A percentile compares a stretch with the other conserved stretches of the same genome.
Conservation (phyloP, 92 coral and sea anemone species). For the Epizoanthus ramosus region DNA sequence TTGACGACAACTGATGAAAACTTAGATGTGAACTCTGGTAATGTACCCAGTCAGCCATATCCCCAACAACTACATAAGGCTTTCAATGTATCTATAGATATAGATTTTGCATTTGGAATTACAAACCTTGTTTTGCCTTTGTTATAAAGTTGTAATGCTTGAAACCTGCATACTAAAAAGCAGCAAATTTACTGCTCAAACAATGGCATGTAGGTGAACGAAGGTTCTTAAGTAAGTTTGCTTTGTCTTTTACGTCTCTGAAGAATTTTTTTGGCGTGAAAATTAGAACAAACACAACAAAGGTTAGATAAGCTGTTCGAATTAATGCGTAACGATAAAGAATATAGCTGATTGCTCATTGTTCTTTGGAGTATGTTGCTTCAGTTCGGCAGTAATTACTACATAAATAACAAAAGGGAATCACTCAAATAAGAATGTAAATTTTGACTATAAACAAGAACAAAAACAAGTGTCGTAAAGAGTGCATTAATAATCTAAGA, state of each 20-base stretch:
- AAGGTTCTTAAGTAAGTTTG: neutral
- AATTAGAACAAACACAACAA: conserved; percentile 21
- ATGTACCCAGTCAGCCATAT: neutral
- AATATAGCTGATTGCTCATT: conserved; percentile 39
- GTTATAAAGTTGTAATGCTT: conserved; percentile 16
- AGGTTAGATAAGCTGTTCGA: conserved; percentile 25
- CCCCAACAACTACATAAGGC: conserved; percentile 25
- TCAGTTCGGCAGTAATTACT: conserved; percentile 33
- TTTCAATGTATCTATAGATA: neutral
- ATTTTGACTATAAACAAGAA: conserved; percentile 19
- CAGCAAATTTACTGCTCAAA: neutral
- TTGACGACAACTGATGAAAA: no score
- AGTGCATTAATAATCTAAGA: conserved; percentile 11
- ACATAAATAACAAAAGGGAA: conserved; percentile 25
- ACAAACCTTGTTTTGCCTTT: conserved; percentile 18
- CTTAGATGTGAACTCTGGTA: no score
- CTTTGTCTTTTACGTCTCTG: conserved; percentile 27
- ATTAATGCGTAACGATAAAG: conserved; percentile 20
- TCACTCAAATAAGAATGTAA: conserved; percentile 14
- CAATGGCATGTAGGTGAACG: neutral
- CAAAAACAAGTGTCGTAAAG: neutral
- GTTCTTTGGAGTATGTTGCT: conserved; percentile 25
- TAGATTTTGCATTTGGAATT: neutral
- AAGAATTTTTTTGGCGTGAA: conserved; percentile 43
- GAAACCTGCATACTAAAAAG: conserved; percentile 28